Base-by-base conservation (phyloP, 2,797 vertebrate genomes). In the Myripristis murdjan region DNA sequence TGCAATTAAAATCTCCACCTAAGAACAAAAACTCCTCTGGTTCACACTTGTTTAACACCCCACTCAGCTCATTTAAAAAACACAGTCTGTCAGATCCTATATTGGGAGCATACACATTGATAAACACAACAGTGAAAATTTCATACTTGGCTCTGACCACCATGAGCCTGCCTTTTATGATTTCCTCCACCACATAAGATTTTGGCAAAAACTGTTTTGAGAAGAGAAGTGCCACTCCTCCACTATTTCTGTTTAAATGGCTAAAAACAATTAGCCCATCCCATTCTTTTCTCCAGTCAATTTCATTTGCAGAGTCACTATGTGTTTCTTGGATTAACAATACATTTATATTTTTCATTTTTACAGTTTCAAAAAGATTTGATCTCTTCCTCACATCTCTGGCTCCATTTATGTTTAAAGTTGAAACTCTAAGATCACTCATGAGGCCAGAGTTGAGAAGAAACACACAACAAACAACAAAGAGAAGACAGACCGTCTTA, bases 11-110 rank as follows among this genome's bases (percentile, higher is more conserved):
- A n/a, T n/a, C n/a, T n/a, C n/a, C n/a, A n/a, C n/a, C n/a, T n/a
- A n/a, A n/a, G n/a, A n/a, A n/a, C n/a, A 41, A 61, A 61, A 61
- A 35, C 58, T 61, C 48, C 37, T 49, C 47, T 51, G 33, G 18
- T 28, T 58, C 58, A 61, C 58, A 48, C 48, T 37, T 15, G 52
- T 28, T 39, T 64, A 23, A 35, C 15, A 52, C 23, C 39, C 24
- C 47, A 51, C 47, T 41, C 5, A 46, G 44, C 16, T 31, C 12
- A 53, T 4, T 18, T 20, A 31, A 55, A 35, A 55, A 55, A 31
- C 33, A 28, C 20, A 55, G 2, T 39, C 35, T 39, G 12, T 7
- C 6, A 39, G 35, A 35, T 12, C 35, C 3, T 39, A 11, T 9
- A 2, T 39, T 39, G 8, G 37, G 37, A 39, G 37, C 5, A 8